Percentiles rank a stretch among this genome's conserved stretches.
phyloP scores from a whole-genome alignment of 2,888 invertebrate genomes.

The Eupithecia insigniata region DNA sequence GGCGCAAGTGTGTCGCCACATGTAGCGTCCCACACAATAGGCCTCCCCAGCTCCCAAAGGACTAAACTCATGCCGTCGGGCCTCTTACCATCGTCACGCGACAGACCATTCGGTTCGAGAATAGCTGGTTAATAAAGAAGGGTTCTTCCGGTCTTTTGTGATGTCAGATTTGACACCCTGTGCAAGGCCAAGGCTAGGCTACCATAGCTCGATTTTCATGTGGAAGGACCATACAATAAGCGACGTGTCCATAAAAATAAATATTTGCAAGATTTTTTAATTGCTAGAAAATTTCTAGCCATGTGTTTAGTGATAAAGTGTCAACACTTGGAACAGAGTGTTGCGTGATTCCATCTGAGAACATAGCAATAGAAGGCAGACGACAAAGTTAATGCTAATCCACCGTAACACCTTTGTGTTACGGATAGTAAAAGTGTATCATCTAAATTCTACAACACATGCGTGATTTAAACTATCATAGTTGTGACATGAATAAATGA shows the following conservation, averaged over 20 bases:
- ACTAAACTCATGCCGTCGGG: no score
- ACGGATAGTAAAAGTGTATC: slow-evolving; percentile 50
- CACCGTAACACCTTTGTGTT: slow-evolving; percentile 1
- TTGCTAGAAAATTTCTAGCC: neutral
- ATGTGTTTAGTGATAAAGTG: neutral
- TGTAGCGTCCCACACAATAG: no score
- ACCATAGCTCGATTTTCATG: neutral
- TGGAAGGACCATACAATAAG: neutral
- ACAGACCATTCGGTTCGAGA: no score
- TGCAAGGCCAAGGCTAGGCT: neutral
- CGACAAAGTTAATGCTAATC: slow-evolving; percentile 7
- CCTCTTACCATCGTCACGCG: no score
- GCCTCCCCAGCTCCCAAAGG: no score
- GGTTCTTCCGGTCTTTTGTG: neutral
- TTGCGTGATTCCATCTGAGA: slow-evolving; percentile 2
- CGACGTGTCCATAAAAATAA: neutral
- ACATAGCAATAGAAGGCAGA: neutral
- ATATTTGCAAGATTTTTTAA: neutral
- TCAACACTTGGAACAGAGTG: neutral
- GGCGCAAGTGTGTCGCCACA: no score
- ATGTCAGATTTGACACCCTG: neutral
- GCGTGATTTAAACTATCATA: slow-evolving; percentile 55
- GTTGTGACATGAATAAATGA: slow-evolving; percentile 64
- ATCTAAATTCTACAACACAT: slow-evolving; percentile 53
- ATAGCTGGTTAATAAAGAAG: no score